Evolutionary conservation across 1,140 invertebrate species (phyloP).

Genomic region (Anastrepha obliqua): DNA sequence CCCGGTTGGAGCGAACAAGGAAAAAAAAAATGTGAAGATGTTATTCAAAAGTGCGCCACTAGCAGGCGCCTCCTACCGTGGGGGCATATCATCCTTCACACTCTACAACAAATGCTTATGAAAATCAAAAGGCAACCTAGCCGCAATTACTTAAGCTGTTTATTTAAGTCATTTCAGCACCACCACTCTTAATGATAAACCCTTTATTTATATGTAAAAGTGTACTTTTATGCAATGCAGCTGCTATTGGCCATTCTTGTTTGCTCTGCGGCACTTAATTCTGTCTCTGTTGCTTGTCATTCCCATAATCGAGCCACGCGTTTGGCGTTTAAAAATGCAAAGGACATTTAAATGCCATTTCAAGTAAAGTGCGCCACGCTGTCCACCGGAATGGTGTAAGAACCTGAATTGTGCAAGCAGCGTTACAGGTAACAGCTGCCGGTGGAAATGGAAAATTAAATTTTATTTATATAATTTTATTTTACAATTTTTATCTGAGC

Average conservation of each 20-base stretch:
- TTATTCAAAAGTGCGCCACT: too few relatives aligned
- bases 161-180: too few relatives aligned
- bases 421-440: slow-evolving; percentile 13
- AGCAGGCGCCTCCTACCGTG: too few relatives aligned
- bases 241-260: background rate
- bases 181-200: too few relatives aligned
- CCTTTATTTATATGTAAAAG: background rate
- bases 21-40: too few relatives aligned
- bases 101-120: too few relatives aligned
- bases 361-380: background rate
- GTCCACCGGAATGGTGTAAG: background rate
- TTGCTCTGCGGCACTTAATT: background rate
- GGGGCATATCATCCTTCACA: too few relatives aligned
- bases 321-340: slow-evolving; percentile 41
- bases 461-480: background rate
- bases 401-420: too few relatives aligned
- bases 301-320: background rate
- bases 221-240: background rate
- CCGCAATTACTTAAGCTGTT: too few relatives aligned
- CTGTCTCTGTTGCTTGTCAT: background rate
- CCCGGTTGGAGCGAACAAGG: too few relatives aligned
- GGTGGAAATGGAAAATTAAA: slow-evolving; percentile 35
- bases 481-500: background rate
- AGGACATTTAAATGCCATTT: slow-evolving; percentile 34
- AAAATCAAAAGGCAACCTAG: too few relatives aligned